These are phyloP conservation scores for Corythoichthys haematopterus DNA, from an alignment of 2,113 vertebrate species.

Conservation along the genomic window DNA sequence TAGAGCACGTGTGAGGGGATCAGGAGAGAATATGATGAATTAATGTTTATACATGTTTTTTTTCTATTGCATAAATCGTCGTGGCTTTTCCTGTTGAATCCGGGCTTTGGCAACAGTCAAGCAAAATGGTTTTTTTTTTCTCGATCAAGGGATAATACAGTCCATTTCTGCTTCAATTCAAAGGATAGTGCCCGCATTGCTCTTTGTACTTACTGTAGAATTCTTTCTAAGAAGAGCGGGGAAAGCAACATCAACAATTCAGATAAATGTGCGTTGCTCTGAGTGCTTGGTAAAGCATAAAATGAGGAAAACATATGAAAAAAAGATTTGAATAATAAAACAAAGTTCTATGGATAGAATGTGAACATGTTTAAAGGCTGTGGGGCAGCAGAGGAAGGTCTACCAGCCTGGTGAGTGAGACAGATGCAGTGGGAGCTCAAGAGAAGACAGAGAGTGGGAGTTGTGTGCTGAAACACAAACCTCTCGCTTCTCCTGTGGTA, in stretches of 20 bases:
- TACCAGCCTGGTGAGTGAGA: slow-evolving; percentile 1
- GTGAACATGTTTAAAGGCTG: slow-evolving; percentile 3
- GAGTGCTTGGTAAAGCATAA: neutral
- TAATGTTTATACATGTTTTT: slow-evolving; percentile 25
- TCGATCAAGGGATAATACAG: neutral
- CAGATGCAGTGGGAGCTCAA: slow-evolving; percentile 5
- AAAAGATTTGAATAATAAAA: neutral
- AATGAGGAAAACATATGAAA: neutral
- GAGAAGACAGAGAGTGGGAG: slow-evolving; percentile 5
- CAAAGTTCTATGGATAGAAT: neutral
- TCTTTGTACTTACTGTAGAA: neutral
- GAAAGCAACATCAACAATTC: neutral
- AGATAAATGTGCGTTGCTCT: neutral
- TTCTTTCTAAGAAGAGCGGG: neutral
- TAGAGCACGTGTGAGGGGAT: slow-evolving; percentile 12
- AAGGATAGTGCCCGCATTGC: neutral
- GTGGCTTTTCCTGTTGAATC: neutral
- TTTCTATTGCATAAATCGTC: neutral
- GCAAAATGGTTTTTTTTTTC: neutral
- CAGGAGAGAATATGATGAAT: slow-evolving; percentile 1
- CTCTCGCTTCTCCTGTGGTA: slow-evolving; percentile 42
- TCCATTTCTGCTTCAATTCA: neutral
- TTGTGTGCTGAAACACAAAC: slow-evolving; percentile 25
- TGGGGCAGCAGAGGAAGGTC: slow-evolving; percentile 26
- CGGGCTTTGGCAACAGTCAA: neutral